Evolutionary conservation across 1,140 invertebrate species (phyloP), one percentile per base, ranked within the genome.

Genomic region (Lepidotrigona ventralis): DNA sequence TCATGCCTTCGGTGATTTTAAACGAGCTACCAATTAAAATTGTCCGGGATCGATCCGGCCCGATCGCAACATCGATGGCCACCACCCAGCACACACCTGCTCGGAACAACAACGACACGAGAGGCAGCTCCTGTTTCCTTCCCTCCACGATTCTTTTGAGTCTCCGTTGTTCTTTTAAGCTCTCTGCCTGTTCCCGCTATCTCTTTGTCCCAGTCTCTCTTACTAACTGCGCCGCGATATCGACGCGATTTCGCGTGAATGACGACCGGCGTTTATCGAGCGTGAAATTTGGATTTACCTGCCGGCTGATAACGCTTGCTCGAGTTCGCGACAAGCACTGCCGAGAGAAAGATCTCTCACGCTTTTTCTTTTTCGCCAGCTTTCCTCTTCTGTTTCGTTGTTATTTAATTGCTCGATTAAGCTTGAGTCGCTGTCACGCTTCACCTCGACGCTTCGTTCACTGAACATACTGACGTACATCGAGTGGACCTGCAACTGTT

Each of bases 201-300:
- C 21, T 4, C 15, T n/a, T 9, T n/a, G 1, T 15, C 0, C 3
- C 19, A 26, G 58, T 26, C 17, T 23, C 8, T 56, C 63, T 0
- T 23, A 19, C 0, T 11, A 26, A 26, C n/a, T 17, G 26, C n/a
- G 26, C 29, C 3, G 15, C n/a, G 26, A 29, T 58, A 76, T 79
- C 79, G 60, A 21, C 51, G 39, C 6, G 63, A 82, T 63, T 3
- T 66, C 75, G 63, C 84, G 76, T 64, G 80, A 71, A 46, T 51
- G 66, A 51, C 66, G 70, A 82, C 77, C 66, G 60, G 29, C 79
- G 75, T 81, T 87, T 87, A 79, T 88, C 74, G 83, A 88, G 82
- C 86, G 86, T 87, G 69, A 87, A 87, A 88, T 88, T 88, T 82
- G 64, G 75, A 85, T 75, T 87, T 33, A 29, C 76, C 39, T 46